Evolutionary conservation across 2,113 vertebrate species (phyloP).

Genomic region (Fregata magnificens): DNA sequence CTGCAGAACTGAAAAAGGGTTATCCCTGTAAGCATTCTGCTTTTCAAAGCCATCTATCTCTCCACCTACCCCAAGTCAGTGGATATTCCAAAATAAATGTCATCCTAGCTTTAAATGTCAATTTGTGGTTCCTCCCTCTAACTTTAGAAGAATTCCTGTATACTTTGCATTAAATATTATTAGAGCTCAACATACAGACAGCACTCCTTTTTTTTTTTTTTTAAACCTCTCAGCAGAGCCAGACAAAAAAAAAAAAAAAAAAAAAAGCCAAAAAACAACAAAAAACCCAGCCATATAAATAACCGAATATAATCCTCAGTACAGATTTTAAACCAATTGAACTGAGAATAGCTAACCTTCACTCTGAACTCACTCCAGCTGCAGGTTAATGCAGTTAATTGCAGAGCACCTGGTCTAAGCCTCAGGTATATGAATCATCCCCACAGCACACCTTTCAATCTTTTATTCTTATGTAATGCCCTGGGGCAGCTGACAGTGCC

Average conservation of each 20-base stretch:
- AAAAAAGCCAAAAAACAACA: not conserved
- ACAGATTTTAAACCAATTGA: not conserved
- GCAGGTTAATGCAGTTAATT: conserved; percentile 36
- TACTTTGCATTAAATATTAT: conserved; percentile 9
- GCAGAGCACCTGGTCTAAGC: conserved; percentile 53
- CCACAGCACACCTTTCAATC: conserved; percentile 7
- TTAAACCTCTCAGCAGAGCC: not conserved
- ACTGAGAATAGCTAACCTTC: not conserved
- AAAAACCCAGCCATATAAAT: not conserved
- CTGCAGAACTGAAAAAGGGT: conserved; percentile 26
- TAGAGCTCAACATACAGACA: not conserved
- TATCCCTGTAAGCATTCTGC: conserved; percentile 23
- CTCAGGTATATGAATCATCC: conserved; percentile 54
- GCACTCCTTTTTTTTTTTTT: not conserved
- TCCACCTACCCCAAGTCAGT: not conserved
- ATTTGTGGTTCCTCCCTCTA: conserved; percentile 3
- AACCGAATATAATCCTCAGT: not conserved
- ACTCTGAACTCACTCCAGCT: conserved; percentile 48
- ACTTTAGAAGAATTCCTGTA: conserved; percentile 7
- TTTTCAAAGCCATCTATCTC: conserved; percentile 9
- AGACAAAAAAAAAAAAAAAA: not conserved
- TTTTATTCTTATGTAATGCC: not conserved
- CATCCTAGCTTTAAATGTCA: conserved; percentile 25
- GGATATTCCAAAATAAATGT: conserved; percentile 43
- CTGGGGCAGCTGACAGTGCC: conserved; percentile 25